These are phyloP conservation scores for Rotaria socialis DNA, from an alignment of 2,888 invertebrate species.

Conservation along the genomic window DNA sequence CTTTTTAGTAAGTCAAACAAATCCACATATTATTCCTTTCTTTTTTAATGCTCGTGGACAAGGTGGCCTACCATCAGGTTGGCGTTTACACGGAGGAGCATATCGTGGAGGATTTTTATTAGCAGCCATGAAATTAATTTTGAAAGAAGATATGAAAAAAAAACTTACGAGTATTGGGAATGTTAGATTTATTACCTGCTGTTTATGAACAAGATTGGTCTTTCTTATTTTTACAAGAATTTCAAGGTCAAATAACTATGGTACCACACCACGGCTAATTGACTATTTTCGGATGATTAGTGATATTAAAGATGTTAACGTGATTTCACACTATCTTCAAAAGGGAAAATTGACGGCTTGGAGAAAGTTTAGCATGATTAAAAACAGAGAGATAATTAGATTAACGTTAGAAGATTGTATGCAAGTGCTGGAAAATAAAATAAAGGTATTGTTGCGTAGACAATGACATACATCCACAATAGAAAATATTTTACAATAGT, in stretches of 20 bases:
- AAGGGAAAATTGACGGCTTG: not conserved
- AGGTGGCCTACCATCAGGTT: not conserved
- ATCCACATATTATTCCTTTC: constrained; percentile 5
- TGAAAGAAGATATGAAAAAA: constrained; percentile 20
- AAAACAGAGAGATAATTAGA: not conserved
- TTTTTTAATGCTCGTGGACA: constrained; percentile 16
- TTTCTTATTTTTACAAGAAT: constrained; percentile 13
- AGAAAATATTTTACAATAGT: not conserved
- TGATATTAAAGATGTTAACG: not conserved
- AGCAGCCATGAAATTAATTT: not conserved
- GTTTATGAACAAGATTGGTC: constrained; percentile 11
- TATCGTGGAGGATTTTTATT: constrained; percentile 18
- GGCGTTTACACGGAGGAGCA: constrained; percentile 2
- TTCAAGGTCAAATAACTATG: constrained; percentile 21
- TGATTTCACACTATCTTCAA: not conserved
- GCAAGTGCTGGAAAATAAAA: not conserved
- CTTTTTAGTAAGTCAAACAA: constrained; percentile 18
- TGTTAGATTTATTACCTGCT: not conserved
- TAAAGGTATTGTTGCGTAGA: not conserved
- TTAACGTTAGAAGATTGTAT: constrained; percentile 3
- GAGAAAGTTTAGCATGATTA: constrained; percentile 3
- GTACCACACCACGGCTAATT: not conserved
- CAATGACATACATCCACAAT: not conserved
- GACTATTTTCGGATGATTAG: constrained; percentile 7
- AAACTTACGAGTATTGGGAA: not conserved